Percentiles rank a stretch among this genome's conserved stretches.
These are phyloP conservation scores for Gymnothorax javanicus DNA, from an alignment of 2,797 vertebrate species.

Conservation along the genomic window DNA sequence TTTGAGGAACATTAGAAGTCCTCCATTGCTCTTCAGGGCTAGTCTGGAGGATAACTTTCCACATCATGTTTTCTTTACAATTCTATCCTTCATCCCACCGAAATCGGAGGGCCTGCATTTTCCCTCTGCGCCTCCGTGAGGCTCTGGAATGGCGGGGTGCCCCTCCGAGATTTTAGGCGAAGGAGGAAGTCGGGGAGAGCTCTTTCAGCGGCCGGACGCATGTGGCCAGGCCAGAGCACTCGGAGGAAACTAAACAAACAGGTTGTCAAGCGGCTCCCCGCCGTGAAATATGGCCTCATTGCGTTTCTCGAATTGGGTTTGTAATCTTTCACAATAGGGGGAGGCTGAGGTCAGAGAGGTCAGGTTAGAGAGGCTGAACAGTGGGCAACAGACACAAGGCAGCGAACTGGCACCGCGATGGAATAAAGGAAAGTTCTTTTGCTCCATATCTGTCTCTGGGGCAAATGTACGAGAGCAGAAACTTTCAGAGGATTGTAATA, in stretches of 20 bases:
- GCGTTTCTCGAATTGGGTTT: background rate
- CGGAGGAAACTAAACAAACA: slow-evolving; percentile 32
- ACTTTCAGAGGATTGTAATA: background rate
- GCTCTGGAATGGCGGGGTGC: slow-evolving; percentile 23
- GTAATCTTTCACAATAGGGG: slow-evolving; percentile 18
- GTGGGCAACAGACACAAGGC: background rate
- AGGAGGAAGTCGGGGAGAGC: slow-evolving; percentile 4
- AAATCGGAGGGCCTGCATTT: background rate
- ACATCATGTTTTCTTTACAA: slow-evolving; percentile 5
- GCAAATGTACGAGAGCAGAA: background rate
- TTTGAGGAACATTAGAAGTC: background rate
- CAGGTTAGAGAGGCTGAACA: slow-evolving; percentile 17
- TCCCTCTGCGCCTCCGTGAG: background rate
- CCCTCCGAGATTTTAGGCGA: slow-evolving; percentile 10
- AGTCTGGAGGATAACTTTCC: background rate
- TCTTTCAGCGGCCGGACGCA: slow-evolving; percentile 6
- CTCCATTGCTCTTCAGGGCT: background rate
- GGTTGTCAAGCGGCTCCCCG: slow-evolving; percentile 1
- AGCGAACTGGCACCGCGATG: background rate
- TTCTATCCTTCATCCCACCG: background rate
- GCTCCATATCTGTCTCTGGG: background rate
- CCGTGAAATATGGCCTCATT: slow-evolving; percentile 18
- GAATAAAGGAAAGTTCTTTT: background rate
- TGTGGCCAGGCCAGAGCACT: background rate
- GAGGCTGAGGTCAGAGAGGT: background rate